Evolutionary conservation across 2,888 invertebrate genomes (phyloP).

Genomic region (Pyrrhosoma nymphula): DNA sequence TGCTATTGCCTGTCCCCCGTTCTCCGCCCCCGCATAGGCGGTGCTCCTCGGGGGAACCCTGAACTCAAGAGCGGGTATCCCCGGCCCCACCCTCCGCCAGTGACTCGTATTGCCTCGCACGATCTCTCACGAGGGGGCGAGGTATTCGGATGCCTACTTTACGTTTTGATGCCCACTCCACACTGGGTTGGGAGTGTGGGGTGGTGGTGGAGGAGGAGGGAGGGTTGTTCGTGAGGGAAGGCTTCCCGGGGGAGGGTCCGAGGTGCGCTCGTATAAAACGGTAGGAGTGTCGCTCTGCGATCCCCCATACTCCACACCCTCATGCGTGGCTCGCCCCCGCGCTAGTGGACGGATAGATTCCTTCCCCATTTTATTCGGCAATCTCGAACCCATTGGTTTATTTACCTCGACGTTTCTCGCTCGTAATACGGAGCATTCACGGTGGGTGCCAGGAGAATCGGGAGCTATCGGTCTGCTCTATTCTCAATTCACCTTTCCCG

Average conservation of each 20-base stretch:
- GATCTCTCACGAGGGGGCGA: background rate
- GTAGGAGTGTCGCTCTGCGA: background rate
- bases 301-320: background rate
- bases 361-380: background rate
- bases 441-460: background rate
- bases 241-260: background rate
- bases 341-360: background rate
- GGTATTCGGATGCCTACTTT: background rate
- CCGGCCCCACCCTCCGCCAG: background rate
- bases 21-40: background rate
- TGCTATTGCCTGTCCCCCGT: constrained; percentile 14
- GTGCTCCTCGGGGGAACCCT: no score
- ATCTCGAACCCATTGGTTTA: background rate
- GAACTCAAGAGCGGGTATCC: no score
- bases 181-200: background rate
- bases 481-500: no score
- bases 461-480: no score
- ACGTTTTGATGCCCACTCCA: background rate
- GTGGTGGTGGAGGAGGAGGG: background rate
- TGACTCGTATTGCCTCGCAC: background rate
- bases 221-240: background rate
- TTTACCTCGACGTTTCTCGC: background rate
- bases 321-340: background rate
- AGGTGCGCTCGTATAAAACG: background rate
- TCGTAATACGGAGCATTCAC: background rate